These are phyloP conservation scores for Scaptomyza polygonia DNA, from an alignment of 2,888 invertebrate genomes.

Conservation along the genomic window DNA sequence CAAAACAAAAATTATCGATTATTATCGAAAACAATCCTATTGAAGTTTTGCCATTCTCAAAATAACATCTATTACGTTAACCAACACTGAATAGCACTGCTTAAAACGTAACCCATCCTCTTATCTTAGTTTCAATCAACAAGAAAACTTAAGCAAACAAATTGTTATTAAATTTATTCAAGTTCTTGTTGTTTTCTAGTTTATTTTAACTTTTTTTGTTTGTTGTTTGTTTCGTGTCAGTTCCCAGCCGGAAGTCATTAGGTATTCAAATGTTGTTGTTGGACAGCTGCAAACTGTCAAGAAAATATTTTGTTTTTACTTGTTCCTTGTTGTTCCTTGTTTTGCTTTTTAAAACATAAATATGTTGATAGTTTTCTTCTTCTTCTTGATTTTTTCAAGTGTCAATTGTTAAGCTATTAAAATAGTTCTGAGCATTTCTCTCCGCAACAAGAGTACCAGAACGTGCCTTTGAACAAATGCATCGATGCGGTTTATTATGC, in stretches of 20 bases:
- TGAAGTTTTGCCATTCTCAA: too few species aligned
- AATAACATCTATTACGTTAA: background rate
- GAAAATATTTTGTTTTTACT: background rate
- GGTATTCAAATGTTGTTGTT: conserved; percentile 58
- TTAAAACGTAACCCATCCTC: background rate
- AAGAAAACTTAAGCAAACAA: background rate
- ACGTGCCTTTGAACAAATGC: background rate
- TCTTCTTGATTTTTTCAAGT: too few species aligned
- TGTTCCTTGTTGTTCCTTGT: too few species aligned
- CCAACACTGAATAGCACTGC: background rate
- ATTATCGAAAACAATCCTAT: background rate
- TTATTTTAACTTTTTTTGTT: background rate
- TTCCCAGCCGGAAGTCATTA: conserved; percentile 53
- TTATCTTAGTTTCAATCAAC: background rate
- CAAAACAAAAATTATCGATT: background rate
- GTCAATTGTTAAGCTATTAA: too few species aligned
- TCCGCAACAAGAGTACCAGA: too few species aligned
- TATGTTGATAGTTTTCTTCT: too few species aligned
- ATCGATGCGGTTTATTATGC: background rate
- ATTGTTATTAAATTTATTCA: conserved; percentile 4
- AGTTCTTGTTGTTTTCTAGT: background rate
- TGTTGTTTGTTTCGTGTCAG: conserved; percentile 8
- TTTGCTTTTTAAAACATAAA: too few species aligned
- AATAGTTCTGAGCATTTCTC: too few species aligned
- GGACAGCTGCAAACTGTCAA: too few species aligned